Evolutionary conservation across 2,797 vertebrate species (phyloP).

Genomic region (Fistularia commersonii): DNA sequence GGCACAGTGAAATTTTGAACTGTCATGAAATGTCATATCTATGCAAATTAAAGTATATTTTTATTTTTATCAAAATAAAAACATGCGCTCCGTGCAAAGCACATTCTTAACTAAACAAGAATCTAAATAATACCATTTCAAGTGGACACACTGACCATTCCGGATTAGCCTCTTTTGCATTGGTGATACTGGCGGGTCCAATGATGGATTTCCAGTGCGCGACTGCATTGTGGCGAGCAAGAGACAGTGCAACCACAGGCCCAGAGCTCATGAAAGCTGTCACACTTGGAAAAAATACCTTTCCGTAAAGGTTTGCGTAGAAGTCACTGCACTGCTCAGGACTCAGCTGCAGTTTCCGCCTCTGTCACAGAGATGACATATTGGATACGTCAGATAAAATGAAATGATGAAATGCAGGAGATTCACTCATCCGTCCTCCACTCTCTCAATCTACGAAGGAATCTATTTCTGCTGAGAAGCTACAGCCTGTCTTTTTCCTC

Average conservation of each 20-base stretch:
- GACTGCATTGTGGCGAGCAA: slow-evolving; percentile 82
- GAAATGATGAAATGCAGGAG: background rate
- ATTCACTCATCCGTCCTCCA: background rate
- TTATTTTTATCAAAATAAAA: too few relatives aligned
- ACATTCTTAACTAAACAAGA: background rate
- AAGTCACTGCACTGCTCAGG: slow-evolving; percentile 95
- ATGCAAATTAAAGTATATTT: too few relatives aligned
- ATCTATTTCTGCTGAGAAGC: too few relatives aligned
- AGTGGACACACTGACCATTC: slow-evolving; percentile 75
- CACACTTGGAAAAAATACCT: slow-evolving; percentile 85
- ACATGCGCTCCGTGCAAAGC: too few relatives aligned
- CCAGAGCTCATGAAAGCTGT: slow-evolving; percentile 96
- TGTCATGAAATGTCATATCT: too few relatives aligned
- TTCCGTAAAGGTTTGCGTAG: slow-evolving; percentile 89
- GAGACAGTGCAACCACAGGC: slow-evolving; percentile 80
- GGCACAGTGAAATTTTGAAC: too few relatives aligned
- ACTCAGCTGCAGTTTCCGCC: slow-evolving; percentile 83
- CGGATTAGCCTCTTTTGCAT: slow-evolving; percentile 83
- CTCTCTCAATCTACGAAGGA: too few relatives aligned
- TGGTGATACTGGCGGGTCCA: slow-evolving; percentile 81
- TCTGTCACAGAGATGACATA: slow-evolving; percentile 62
- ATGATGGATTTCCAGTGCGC: slow-evolving; percentile 86
- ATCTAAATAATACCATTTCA: background rate
- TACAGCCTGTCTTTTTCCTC: too few relatives aligned
- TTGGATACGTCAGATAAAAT: background rate